phyloP scores from a whole-genome alignment of 2,888 invertebrate species.

The Catocala nupta region DNA sequence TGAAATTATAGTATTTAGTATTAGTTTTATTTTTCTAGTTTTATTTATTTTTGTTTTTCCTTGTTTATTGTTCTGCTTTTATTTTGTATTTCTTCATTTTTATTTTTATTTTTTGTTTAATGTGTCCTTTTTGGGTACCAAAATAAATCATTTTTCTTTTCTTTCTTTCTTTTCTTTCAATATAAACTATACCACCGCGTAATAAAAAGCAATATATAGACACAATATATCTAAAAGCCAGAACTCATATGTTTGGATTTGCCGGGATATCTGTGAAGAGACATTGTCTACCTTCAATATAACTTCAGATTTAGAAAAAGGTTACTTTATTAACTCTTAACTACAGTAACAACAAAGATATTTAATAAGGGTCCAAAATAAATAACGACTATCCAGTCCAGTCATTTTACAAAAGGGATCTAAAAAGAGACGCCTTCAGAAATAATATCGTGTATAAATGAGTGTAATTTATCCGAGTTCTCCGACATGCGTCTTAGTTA shows the following conservation, averaged over 20 bases:
- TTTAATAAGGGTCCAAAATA: constrained; percentile 73
- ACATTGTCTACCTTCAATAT: neutral
- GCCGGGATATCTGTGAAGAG: too few relatives aligned
- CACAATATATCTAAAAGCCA: too few relatives aligned
- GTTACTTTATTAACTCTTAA: constrained; percentile 58
- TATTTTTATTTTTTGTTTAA: too few relatives aligned
- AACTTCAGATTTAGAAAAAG: constrained; percentile 38
- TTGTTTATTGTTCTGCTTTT: too few relatives aligned
- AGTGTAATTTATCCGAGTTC: constrained; percentile 67
- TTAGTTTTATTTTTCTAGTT: too few relatives aligned
- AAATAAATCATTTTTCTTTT: too few relatives aligned
- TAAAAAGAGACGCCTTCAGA: constrained; percentile 67
- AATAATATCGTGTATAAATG: constrained; percentile 78
- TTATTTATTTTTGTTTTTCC: too few relatives aligned
- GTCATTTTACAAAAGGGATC: constrained; percentile 69
- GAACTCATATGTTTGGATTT: too few relatives aligned
- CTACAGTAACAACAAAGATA: constrained; percentile 55
- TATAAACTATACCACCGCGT: constrained; percentile 24
- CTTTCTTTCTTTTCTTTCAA: too few relatives aligned
- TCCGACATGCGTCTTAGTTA: constrained; percentile 59
- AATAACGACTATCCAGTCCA: constrained; percentile 68
- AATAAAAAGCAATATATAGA: neutral
- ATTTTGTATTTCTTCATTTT: too few relatives aligned
- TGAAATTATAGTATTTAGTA: too few relatives aligned
- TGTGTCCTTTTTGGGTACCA: too few relatives aligned